phyloP scores from a whole-genome alignment of 2,797 vertebrate genomes.

The Siniperca obscura region DNA sequence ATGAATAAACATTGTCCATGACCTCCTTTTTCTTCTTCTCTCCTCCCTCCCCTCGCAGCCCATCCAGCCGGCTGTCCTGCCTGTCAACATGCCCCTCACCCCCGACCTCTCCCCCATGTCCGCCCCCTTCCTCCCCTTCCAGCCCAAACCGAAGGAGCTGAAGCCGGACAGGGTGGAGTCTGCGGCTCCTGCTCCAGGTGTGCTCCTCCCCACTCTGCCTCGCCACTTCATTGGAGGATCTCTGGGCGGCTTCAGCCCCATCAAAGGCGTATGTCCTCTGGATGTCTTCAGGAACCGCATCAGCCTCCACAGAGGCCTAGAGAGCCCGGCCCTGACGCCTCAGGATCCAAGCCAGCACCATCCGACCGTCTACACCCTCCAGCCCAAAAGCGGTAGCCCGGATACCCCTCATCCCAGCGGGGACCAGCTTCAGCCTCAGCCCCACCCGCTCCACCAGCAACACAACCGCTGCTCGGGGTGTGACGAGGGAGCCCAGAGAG shows the following conservation, averaged over 20 bases:
- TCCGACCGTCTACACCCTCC: slow-evolving; percentile 66
- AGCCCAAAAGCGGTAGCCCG: slow-evolving; percentile 66
- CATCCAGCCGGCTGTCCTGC: slow-evolving; percentile 65
- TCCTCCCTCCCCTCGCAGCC: slow-evolving; percentile 42
- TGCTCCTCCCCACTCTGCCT: slow-evolving; percentile 68
- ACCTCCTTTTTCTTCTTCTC: neutral
- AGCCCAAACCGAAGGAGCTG: slow-evolving; percentile 64
- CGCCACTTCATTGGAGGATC: slow-evolving; percentile 75
- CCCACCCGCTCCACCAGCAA: slow-evolving; percentile 45
- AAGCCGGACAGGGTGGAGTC: slow-evolving; percentile 52
- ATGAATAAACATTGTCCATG: neutral
- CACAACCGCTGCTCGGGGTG: slow-evolving; percentile 78
- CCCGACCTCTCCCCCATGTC: slow-evolving; percentile 78
- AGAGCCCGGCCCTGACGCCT: slow-evolving; percentile 63
- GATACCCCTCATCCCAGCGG: slow-evolving; percentile 57
- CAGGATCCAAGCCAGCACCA: slow-evolving; percentile 70
- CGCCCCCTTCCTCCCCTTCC: slow-evolving; percentile 70
- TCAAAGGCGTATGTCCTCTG: slow-evolving; percentile 84
- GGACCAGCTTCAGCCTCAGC: slow-evolving; percentile 50
- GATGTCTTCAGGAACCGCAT: slow-evolving; percentile 80
- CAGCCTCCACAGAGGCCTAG: slow-evolving; percentile 70
- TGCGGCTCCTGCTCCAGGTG: neutral
- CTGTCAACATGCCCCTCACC: slow-evolving; percentile 74
- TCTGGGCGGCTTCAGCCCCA: slow-evolving; percentile 80
- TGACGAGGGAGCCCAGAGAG: slow-evolving; percentile 60